Conservation (phyloP, 2,113 vertebrate species). For the Ciconia stormi region DNA sequence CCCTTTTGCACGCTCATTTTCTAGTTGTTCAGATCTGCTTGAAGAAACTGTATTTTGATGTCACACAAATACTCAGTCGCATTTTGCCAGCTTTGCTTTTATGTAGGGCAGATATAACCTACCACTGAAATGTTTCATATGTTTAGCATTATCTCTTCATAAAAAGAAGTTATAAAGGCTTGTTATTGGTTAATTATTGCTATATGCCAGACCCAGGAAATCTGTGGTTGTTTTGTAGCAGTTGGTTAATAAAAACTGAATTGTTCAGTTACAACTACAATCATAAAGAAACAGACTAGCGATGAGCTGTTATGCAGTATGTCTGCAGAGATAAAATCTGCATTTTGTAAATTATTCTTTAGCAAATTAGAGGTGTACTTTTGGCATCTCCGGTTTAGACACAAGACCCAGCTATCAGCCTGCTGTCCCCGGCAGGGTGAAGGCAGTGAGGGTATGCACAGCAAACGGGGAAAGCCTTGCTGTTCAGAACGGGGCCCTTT, state of each 20-base stretch:
- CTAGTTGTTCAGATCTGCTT: not conserved
- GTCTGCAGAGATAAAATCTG: not conserved
- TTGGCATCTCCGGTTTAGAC: not conserved
- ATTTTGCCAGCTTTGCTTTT: not conserved
- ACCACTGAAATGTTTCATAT: not conserved
- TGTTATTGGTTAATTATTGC: not conserved
- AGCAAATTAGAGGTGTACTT: not conserved
- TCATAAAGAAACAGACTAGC: not conserved
- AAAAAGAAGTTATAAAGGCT: not conserved
- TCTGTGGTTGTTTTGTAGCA: not conserved
- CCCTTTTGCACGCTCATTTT: not conserved
- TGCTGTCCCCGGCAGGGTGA: not conserved
- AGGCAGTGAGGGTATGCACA: rapidly evolving
- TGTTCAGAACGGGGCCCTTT: not conserved
- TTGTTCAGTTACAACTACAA: not conserved
- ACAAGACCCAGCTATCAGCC: rapidly evolving
- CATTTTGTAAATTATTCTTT: not conserved
- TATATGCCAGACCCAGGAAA: not conserved
- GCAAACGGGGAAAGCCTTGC: not conserved
- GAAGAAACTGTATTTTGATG: not conserved
- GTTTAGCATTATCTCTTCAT: not conserved
- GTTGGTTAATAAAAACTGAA: not conserved
- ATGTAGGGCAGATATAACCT: not conserved
- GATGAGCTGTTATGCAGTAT: not conserved
- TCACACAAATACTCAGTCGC: not conserved